Conservation (phyloP, 2,113 vertebrate genomes). For the Labrus mixtus region DNA sequence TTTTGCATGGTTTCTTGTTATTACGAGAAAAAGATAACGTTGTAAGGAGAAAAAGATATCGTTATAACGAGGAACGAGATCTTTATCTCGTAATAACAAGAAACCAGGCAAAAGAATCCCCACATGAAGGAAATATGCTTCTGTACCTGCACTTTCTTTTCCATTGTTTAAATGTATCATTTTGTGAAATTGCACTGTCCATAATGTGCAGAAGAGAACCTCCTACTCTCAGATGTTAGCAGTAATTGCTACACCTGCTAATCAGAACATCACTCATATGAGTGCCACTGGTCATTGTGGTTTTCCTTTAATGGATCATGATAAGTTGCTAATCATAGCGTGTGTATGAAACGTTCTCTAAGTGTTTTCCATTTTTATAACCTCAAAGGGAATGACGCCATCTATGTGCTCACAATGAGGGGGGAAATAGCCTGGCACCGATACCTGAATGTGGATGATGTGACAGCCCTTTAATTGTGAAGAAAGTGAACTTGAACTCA, state of each 20-base stretch:
- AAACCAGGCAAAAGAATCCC: no score
- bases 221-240: not conserved
- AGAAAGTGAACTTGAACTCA: slow-evolving; percentile 64
- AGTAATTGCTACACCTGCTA: no score
- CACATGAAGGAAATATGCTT: no score
- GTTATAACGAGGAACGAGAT: no score
- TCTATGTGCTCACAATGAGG: not conserved
- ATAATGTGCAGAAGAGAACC: not conserved
- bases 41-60: no score
- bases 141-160: no score
- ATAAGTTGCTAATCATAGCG: not conserved
- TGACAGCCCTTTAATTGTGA: not conserved
- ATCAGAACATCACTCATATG: not conserved
- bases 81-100: no score
- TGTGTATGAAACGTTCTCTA: not conserved
- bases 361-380: not conserved
- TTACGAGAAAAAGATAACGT: no score
- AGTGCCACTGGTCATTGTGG: not conserved
- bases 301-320: slow-evolving; percentile 1
- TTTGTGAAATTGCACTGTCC: not conserved
- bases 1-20: no score
- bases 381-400: not conserved
- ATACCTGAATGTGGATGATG: no score
- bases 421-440: not conserved
- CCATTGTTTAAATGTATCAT: no score